These are phyloP conservation scores for Tipula helvola DNA, from an alignment of 2,888 invertebrate species.

Conservation along the genomic window DNA sequence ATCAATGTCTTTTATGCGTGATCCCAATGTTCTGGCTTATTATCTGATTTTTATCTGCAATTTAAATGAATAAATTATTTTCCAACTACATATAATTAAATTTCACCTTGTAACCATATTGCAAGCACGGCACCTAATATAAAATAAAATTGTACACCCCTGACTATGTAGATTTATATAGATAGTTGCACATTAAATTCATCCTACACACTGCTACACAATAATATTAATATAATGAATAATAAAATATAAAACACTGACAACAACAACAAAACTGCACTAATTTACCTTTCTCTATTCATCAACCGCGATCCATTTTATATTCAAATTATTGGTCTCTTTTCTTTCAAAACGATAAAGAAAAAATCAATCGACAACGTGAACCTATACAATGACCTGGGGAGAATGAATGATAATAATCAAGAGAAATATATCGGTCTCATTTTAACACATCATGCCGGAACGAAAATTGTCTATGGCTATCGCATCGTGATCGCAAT, in stretches of 20 bases:
- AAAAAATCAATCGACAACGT: not conserved
- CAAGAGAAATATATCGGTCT: not conserved
- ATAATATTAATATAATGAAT: not conserved
- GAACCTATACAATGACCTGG: slow-evolving; percentile 8
- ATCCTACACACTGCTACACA: not conserved
- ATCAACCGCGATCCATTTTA: not conserved
- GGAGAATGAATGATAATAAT: not conserved
- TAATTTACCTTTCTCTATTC: not conserved
- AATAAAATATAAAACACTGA: not conserved
- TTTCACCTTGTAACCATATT: too few relatives aligned
- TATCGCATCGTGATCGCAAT: not conserved
- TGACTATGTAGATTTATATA: not conserved
- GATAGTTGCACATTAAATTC: not conserved
- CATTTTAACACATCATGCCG: not conserved
- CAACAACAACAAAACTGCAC: not conserved
- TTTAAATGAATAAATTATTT: too few relatives aligned
- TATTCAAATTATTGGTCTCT: not conserved
- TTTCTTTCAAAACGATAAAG: not conserved
- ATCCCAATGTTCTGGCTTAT: too few relatives aligned
- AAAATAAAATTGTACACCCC: not conserved
- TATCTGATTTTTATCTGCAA: too few relatives aligned
- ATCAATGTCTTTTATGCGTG: too few relatives aligned
- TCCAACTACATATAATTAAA: too few relatives aligned
- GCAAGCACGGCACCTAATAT: not conserved
- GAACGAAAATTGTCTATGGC: not conserved